These are phyloP conservation scores for Callipepla squamata DNA, from an alignment of 2,113 vertebrate species.

Conservation along the genomic window DNA sequence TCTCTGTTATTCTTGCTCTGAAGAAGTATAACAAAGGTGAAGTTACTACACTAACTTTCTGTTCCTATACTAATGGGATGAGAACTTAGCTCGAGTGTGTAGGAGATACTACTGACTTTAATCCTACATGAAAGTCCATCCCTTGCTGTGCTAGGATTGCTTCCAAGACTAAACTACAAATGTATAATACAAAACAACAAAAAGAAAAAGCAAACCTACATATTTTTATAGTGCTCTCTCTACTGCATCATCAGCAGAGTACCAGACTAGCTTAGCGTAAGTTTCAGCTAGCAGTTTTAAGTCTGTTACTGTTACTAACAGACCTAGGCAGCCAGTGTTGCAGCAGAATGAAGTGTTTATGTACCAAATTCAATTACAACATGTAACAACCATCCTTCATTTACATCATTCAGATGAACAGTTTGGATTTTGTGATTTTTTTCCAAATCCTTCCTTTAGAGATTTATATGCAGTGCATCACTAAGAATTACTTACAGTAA, in stretches of 20 bases:
- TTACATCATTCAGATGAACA: neutral
- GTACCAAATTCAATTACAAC: neutral
- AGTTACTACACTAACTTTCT: neutral
- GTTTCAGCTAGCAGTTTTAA: neutral
- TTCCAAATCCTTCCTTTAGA: neutral
- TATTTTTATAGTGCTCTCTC: neutral
- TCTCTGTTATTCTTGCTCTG: neutral
- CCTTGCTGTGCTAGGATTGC: neutral
- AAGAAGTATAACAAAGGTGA: neutral
- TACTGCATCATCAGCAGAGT: neutral
- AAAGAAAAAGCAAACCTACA: neutral
- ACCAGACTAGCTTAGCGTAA: neutral
- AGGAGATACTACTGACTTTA: neutral
- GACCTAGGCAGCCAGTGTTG: neutral
- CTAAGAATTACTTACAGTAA: neutral
- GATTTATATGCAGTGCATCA: neutral
- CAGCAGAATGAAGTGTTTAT: neutral
- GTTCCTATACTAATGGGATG: neutral
- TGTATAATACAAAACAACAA: neutral
- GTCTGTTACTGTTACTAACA: neutral
- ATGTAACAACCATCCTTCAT: neutral
- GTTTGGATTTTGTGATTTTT: neutral
- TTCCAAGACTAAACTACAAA: neutral
- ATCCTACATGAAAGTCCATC: neutral
- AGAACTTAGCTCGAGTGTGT: neutral